phyloP scores from a whole-genome alignment of 2,797 vertebrate genomes.

The Ambastaia sidthimunki region DNA sequence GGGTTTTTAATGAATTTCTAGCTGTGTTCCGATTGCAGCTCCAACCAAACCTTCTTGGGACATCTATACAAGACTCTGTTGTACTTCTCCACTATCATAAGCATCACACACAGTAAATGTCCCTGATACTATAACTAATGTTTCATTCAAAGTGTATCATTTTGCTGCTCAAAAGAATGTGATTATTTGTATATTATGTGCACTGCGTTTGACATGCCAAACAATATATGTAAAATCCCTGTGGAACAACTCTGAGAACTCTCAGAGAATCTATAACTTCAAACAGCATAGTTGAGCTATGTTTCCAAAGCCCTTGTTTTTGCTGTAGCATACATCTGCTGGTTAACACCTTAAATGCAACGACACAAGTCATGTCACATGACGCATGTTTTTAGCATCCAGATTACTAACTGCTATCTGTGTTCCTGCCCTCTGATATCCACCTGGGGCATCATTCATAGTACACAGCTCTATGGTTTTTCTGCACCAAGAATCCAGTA shows the following conservation, averaged over 20 bases:
- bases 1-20: slow-evolving; percentile 56
- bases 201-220: neutral
- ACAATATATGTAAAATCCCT: neutral
- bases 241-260: slow-evolving; percentile 1
- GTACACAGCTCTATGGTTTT: slow-evolving; percentile 65
- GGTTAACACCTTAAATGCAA: slow-evolving; percentile 22
- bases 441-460: slow-evolving; percentile 57
- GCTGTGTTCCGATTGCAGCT: neutral
- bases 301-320: slow-evolving; percentile 7
- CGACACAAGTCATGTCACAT: slow-evolving; percentile 20
- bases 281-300: neutral
- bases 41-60: too few species aligned
- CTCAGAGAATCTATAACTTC: slow-evolving; percentile 13
- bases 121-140: too few species aligned
- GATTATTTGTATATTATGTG: neutral
- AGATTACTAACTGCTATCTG: slow-evolving; percentile 62
- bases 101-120: too few species aligned
- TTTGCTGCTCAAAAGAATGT: too few species aligned
- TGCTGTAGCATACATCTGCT: neutral
- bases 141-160: too few species aligned
- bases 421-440: slow-evolving; percentile 63
- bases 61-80: too few species aligned
- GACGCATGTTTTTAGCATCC: slow-evolving; percentile 20
- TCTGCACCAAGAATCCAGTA: slow-evolving; percentile 52
- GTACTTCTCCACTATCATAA: too few species aligned